These are phyloP conservation scores for Cacajao melanocephalus DNA, from an alignment of 2,797 vertebrate genomes.

Conservation along the genomic window DNA sequence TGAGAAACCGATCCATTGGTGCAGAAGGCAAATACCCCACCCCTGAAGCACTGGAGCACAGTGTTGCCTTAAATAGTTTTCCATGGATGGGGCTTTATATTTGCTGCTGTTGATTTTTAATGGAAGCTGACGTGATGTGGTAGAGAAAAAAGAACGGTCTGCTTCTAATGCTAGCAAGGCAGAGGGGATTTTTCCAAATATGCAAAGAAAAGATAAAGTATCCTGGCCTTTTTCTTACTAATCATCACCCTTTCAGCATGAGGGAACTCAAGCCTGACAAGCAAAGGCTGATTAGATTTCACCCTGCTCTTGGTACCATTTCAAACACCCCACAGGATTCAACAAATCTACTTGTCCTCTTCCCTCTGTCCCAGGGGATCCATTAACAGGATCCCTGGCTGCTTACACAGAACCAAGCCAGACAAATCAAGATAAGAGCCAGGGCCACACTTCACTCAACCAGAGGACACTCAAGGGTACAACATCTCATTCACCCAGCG, in stretches of 20 bases:
- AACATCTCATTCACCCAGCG: not conserved
- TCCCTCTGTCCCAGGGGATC: constrained; percentile 42
- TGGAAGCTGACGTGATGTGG: constrained; percentile 55
- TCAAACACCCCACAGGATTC: constrained; percentile 45
- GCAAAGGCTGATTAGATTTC: constrained; percentile 52
- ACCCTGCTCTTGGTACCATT: constrained; percentile 51
- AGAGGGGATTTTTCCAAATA: constrained; percentile 39
- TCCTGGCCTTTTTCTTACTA: constrained; percentile 53
- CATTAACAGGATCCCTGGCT: constrained; percentile 58
- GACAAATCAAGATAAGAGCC: constrained; percentile 53
- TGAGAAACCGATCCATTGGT: constrained; percentile 63
- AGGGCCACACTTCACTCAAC: constrained; percentile 37
- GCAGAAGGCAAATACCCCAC: constrained; percentile 51
- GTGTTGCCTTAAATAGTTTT: constrained; percentile 70
- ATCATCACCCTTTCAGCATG: constrained; percentile 58
- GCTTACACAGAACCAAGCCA: constrained; percentile 40
- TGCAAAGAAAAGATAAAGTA: constrained; percentile 63
- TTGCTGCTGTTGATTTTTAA: constrained; percentile 60
- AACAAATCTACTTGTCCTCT: constrained; percentile 55
- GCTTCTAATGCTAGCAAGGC: constrained; percentile 64
- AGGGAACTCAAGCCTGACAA: constrained; percentile 56
- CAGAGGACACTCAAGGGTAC: constrained; percentile 33
- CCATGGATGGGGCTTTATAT: constrained; percentile 60
- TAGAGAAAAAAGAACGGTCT: constrained; percentile 58
- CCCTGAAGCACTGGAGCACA: constrained; percentile 60